These are phyloP conservation scores for Sebastes trivittatus DNA, from an alignment of 2,797 vertebrate genomes.

Conservation along the genomic window DNA sequence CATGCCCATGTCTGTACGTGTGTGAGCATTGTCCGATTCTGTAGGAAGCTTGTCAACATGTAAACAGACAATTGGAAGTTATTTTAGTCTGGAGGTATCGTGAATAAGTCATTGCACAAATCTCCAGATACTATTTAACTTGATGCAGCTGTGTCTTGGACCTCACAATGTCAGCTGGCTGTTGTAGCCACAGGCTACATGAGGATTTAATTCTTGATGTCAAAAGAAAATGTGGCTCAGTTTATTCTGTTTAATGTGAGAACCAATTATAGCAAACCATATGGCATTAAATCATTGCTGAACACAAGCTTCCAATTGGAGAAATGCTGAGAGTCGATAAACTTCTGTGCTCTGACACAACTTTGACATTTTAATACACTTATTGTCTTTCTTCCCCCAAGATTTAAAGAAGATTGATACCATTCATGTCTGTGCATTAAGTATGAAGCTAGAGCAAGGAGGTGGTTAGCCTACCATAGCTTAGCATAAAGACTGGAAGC, in stretches of 20 bases:
- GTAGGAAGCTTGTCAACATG: constrained; percentile 65
- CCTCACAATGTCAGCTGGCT: constrained; percentile 23
- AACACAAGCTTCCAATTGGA: background rate
- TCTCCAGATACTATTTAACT: constrained; percentile 48
- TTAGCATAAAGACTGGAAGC: background rate
- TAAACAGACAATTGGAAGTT: constrained; percentile 62
- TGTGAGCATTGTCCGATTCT: constrained; percentile 65
- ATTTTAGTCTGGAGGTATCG: constrained; percentile 67
- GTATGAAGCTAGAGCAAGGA: background rate
- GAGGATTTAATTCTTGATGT: constrained; percentile 19
- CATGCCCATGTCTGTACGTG: constrained; percentile 43
- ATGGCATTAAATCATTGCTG: background rate
- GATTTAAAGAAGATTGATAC: background rate
- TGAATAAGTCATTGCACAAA: constrained; percentile 45
- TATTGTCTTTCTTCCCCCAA: background rate
- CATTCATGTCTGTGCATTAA: background rate
- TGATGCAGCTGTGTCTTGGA: constrained; percentile 57
- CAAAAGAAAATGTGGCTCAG: constrained; percentile 27
- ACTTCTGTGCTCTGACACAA: background rate
- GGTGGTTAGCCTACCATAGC: background rate
- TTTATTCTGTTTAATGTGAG: constrained; percentile 35
- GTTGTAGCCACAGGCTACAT: constrained; percentile 8
- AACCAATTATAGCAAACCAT: constrained; percentile 23
- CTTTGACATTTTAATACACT: background rate
- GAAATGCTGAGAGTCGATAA: background rate